Conservation (phyloP, 92 coral and sea anemone genomes). For the Paragorgia papillata region DNA sequence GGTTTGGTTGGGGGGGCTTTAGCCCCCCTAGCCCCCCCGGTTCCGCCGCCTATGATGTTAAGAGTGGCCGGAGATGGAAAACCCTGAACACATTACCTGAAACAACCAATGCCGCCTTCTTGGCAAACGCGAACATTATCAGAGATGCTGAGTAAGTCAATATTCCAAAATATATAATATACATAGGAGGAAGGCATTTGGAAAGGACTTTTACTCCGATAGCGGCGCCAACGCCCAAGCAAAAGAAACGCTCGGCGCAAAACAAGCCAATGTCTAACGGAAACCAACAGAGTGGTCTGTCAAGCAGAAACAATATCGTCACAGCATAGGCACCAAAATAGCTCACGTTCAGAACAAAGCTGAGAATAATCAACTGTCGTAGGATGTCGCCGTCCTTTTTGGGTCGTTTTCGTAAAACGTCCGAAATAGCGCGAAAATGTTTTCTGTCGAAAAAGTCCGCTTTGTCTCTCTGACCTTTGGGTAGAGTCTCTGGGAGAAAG, state of each 20-base stretch:
- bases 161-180: constrained; percentile 32
- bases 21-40: too few relatives aligned
- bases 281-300: constrained; percentile 33
- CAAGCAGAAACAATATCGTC: constrained; percentile 33
- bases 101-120: constrained; percentile 11
- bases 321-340: constrained; percentile 29
- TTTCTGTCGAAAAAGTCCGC: constrained; percentile 34
- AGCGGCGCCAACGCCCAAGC: constrained; percentile 72
- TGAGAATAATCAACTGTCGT: constrained; percentile 14
- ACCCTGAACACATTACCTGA: constrained; percentile 35
- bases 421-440: constrained; percentile 28
- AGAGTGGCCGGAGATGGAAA: too few relatives aligned
- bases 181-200: constrained; percentile 37
- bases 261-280: constrained; percentile 35
- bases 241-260: constrained; percentile 69
- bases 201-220: constrained; percentile 61
- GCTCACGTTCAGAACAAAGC: constrained; percentile 16
- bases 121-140: constrained; percentile 31
- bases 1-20: too few relatives aligned
- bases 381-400: neutral
- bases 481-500: constrained; percentile 29
- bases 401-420: constrained; percentile 13
- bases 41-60: too few relatives aligned
- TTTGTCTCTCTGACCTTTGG: neutral
- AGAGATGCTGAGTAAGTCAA: constrained; percentile 22